Base-by-base conservation (phyloP, 2,797 vertebrate species). In the Naso thynnoides region DNA sequence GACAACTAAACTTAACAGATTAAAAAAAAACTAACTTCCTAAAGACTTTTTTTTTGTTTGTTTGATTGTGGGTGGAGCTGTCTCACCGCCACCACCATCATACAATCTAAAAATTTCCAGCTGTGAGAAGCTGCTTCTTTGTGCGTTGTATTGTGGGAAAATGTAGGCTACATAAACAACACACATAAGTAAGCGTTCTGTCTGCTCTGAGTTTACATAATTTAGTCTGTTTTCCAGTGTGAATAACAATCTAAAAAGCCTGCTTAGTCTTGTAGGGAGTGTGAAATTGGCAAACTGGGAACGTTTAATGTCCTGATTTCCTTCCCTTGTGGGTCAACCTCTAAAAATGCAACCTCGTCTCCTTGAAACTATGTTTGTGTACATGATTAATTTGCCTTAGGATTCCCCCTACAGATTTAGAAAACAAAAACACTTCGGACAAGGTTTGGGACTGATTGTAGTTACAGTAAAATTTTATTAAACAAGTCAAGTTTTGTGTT, bases 121-220 rank as follows among this genome's bases (percentile, higher is more conserved):
- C 62, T n/a, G 49, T 45, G 21, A 55, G 38, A 11, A 16, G 21
- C 16, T 68, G 33, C 53, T 45, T 9, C 9, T 15, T 66, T 45
- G 39, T 36, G 44, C 26, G n/a, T 29, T 70, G 45, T 52, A 70
- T 47, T 72, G 47, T 76, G 59, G 60, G 33, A 55, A 63, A 68
- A 58, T 1, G 2, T 13, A 29, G 8, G 33, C 33, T 55, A 61
- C 27, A 70, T 61, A 6, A 50, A 42, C 21, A 62, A 39, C 26
- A 24, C 42, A 14, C 24, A 44, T 10, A 6, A 52, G 52, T 18
- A 23, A 29, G 29, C 13, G 26, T 45, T 49, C 50, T 29, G 52
- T 55, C 55, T 68, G 33, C 31, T 21, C 21, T 52, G 29, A 65
- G 18, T 70, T 50, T 29, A 27, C 27, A 31, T 68, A 1, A 29